phyloP scores from a whole-genome alignment of 92 coral and sea anemone species.

The Epizoanthus ramosus region DNA sequence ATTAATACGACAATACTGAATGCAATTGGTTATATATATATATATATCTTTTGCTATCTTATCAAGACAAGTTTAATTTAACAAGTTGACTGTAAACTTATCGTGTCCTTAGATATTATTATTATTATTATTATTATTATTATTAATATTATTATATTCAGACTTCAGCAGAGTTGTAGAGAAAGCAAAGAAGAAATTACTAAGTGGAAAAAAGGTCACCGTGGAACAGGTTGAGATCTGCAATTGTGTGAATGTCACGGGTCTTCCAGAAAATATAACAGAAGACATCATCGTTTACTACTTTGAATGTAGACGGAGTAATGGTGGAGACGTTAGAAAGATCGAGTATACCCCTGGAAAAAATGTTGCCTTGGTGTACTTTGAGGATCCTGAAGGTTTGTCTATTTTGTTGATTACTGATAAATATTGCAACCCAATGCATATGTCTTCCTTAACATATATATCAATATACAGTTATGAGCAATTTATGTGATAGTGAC shows the following conservation, averaged over 20 bases:
- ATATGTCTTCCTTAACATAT: neutral
- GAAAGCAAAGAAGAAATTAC: slow-evolving; percentile 23
- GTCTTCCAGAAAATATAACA: slow-evolving; percentile 48
- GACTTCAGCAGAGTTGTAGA: slow-evolving; percentile 4
- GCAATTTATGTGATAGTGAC: neutral
- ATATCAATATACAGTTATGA: too few relatives aligned
- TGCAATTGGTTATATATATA: too few relatives aligned
- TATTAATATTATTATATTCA: neutral
- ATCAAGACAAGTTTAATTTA: too few relatives aligned
- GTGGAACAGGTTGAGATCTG: slow-evolving; percentile 62
- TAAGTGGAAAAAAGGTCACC: slow-evolving; percentile 48
- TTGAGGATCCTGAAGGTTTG: slow-evolving; percentile 62
- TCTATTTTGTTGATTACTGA: too few relatives aligned
- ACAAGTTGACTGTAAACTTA: too few relatives aligned
- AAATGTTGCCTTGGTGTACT: slow-evolving; percentile 55
- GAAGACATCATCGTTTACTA: slow-evolving; percentile 51
- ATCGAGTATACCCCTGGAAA: slow-evolving; percentile 47
- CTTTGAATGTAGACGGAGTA: slow-evolving; percentile 57
- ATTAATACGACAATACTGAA: too few relatives aligned
- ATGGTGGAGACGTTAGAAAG: slow-evolving; percentile 64
- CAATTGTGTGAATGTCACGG: slow-evolving; percentile 57
- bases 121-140: neutral
- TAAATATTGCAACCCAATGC: neutral
- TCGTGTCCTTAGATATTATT: too few relatives aligned
- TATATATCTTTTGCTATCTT: too few relatives aligned